Conservation (phyloP, 2,888 invertebrate genomes). For the Drosophila longiperda region DNA sequence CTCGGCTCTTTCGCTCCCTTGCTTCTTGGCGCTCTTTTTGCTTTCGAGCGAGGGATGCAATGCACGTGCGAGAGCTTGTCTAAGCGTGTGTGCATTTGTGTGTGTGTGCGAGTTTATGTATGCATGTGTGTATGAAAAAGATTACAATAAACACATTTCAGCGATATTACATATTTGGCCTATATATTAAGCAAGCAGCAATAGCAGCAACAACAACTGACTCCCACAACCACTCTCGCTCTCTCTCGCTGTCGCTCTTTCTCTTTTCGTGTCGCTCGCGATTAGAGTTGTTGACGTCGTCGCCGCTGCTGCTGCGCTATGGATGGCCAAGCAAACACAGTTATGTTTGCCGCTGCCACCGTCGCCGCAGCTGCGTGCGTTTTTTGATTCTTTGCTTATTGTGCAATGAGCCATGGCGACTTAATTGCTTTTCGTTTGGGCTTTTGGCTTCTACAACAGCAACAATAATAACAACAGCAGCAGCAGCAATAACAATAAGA, state of each 20-base stretch:
- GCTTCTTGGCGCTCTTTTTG: slow-evolving; percentile 15
- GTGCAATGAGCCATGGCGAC: slow-evolving; percentile 80
- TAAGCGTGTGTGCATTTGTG: slow-evolving; percentile 16
- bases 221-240: slow-evolving; percentile 32
- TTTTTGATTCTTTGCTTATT: slow-evolving; percentile 75
- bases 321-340: slow-evolving; percentile 76
- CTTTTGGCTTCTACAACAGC: slow-evolving; percentile 59
- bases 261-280: slow-evolving; percentile 9
- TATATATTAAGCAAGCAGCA: slow-evolving; percentile 69
- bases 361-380: slow-evolving; percentile 39
- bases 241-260: slow-evolving; percentile 16
- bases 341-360: slow-evolving; percentile 63
- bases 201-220: slow-evolving; percentile 26
- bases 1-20: slow-evolving; percentile 12
- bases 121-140: slow-evolving; percentile 55
- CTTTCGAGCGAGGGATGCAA: slow-evolving; percentile 65
- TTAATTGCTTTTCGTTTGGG: slow-evolving; percentile 79
- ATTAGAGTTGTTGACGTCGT: slow-evolving; percentile 44
- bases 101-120: slow-evolving; percentile 18
- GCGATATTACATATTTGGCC: slow-evolving; percentile 78
- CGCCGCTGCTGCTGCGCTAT: slow-evolving; percentile 45
- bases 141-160: slow-evolving; percentile 79
- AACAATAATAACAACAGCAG: slow-evolving; percentile 24
- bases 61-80: slow-evolving; percentile 62
- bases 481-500: slow-evolving; percentile 21